These are phyloP conservation scores for Uropetala carovei DNA, from an alignment of 2,888 invertebrate genomes.

Conservation along the genomic window DNA sequence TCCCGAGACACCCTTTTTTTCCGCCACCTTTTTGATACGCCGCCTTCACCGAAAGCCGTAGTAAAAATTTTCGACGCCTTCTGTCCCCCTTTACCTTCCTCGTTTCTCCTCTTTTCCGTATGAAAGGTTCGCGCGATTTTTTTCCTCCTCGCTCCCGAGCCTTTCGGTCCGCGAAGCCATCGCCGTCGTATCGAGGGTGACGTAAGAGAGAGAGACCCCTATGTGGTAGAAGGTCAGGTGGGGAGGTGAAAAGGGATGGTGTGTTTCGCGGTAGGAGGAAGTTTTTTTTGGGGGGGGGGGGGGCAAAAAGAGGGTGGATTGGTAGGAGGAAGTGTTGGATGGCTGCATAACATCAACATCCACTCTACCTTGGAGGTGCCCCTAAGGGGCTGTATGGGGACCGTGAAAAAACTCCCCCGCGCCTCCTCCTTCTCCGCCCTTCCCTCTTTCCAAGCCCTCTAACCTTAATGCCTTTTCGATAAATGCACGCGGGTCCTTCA, in stretches of 20 bases:
- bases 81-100: neutral
- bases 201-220: neutral
- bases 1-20: neutral
- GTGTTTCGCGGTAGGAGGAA: neutral
- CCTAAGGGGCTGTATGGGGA: neutral
- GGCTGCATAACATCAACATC: slow-evolving; percentile 10
- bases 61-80: neutral
- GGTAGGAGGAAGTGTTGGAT: neutral
- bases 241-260: slow-evolving; percentile 3
- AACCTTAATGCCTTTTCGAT: slow-evolving; percentile 35
- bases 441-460: neutral
- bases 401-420: neutral
- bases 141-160: too few relatives aligned
- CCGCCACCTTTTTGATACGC: neutral
- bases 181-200: neutral
- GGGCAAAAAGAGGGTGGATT: neutral
- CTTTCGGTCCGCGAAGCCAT: neutral
- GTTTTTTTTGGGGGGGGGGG: neutral
- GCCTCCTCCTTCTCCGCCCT: too few relatives aligned
- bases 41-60: neutral
- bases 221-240: neutral
- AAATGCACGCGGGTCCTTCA: slow-evolving; percentile 6
- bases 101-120: too few relatives aligned
- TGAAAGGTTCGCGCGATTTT: neutral
- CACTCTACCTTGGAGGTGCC: neutral